Evolutionary conservation across 2,888 invertebrate genomes (phyloP), one percentile per base, ranked within the genome.

Genomic region (Dione juno): DNA sequence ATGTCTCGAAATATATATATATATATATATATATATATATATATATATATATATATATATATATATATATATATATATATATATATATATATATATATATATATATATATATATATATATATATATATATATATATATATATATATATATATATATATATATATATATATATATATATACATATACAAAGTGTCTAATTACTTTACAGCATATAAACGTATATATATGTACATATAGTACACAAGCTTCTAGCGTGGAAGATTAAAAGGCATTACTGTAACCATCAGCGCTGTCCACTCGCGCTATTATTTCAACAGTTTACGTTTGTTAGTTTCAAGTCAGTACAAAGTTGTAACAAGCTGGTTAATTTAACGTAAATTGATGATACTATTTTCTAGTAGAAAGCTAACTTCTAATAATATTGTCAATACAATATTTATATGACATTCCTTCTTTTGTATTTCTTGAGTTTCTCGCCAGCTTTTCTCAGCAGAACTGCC

Each of bases 291-390:
- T 66, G 69, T 53, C 71, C 53, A 66, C 52, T 40, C 21, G 28
- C 35, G 53, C 48, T 72, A 43, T 72, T 84, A 84, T 81, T 78
- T 81, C 76, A 84, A 81, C 82, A 84, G 82, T 86, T 86, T 77
- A 81, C 81, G 83, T 84, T 84, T 86, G 83, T 85, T 82, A 83
- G 82, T 82, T 37, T 35, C 87, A 87, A 86, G 83, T 85, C 83
- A 77, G 86, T 82, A 84, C 82, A 79, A 75, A 57, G 48, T 67
- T 70, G 61, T 53, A 68, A 63, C 63, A 61, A 67, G 48, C 50
- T 57, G 28, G 58, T 50, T 67, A 58, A 58, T 40, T 13, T 48
- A 13, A 21, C 21, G 16, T 37, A 37, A 57, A 57, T 57, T 37
- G 57, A 37, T 57, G 37, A 40, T 40, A 40, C 7, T 37, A 2